Percentiles rank a stretch among this genome's conserved stretches.
phyloP scores from a whole-genome alignment of 2,797 vertebrate genomes.

The Sebastes alutus region DNA sequence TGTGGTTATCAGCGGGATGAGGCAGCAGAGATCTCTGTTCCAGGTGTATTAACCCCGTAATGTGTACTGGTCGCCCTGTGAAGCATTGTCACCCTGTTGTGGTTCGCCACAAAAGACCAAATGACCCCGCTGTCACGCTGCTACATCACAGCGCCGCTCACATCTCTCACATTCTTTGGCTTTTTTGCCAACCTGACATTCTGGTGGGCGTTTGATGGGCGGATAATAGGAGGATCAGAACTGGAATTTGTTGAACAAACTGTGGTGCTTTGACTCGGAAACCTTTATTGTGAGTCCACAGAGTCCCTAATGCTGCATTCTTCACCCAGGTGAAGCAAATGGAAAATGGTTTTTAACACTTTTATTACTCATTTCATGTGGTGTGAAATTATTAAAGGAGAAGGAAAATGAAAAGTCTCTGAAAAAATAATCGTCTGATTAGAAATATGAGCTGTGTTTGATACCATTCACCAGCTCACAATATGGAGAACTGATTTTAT shows the following conservation, averaged over 20 bases:
- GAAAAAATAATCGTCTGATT: not conserved
- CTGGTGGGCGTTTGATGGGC: constrained; percentile 39
- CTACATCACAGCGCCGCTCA: constrained; percentile 32
- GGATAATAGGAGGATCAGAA: constrained; percentile 73
- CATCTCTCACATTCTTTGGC: constrained; percentile 68
- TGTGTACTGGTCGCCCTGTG: not conserved
- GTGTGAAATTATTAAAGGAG: not conserved
- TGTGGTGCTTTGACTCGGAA: constrained; percentile 50
- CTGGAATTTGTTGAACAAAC: constrained; percentile 76
- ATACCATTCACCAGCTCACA: not conserved
- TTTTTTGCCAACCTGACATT: constrained; percentile 68
- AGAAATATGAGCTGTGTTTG: not conserved
- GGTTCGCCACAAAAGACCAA: constrained; percentile 40
- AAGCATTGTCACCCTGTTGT: constrained; percentile 39
- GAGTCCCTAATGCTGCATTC: constrained; percentile 31
- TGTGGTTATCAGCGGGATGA: constrained; percentile 5
- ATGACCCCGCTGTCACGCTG: constrained; percentile 18
- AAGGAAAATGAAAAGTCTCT: not conserved
- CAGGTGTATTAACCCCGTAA: not conserved
- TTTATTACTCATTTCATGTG: not conserved
- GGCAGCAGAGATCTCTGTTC: constrained; percentile 18
- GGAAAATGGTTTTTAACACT: not conserved
- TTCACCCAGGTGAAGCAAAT: constrained; percentile 30
- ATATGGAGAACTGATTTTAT: not conserved
- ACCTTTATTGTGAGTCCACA: constrained; percentile 42